A percentile compares a stretch with the other conserved stretches of the same genome.
These are phyloP conservation scores for Erpobdella octoculata DNA, from an alignment of 2,888 invertebrate species.

Conservation along the genomic window DNA sequence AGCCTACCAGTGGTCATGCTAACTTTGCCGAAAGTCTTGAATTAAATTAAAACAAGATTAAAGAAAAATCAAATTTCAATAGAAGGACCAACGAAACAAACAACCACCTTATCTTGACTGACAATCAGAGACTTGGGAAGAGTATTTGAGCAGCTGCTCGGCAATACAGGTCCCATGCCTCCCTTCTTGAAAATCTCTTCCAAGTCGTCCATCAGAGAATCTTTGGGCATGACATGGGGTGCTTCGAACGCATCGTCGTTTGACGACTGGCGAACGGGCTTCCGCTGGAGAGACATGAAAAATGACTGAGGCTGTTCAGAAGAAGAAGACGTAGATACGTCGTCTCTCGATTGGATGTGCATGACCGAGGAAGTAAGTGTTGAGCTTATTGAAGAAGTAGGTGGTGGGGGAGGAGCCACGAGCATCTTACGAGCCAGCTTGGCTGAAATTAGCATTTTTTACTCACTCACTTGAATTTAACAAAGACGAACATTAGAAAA, in stretches of 20 bases:
- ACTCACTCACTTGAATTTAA: background rate
- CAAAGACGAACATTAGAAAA: no score
- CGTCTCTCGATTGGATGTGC: background rate
- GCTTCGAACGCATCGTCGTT: background rate
- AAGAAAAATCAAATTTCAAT: background rate
- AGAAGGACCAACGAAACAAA: background rate
- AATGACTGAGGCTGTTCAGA: background rate
- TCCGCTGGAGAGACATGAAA: background rate
- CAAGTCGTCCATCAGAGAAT: constrained; percentile 19
- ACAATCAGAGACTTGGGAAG: constrained; percentile 1
- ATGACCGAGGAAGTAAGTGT: background rate
- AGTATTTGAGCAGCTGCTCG: background rate
- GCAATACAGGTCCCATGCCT: background rate
- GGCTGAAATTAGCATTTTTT: constrained; percentile 1
- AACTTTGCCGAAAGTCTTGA: background rate
- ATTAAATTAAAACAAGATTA: background rate
- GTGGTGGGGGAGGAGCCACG: constrained; percentile 21
- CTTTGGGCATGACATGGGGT: background rate
- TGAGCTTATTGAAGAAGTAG: background rate
- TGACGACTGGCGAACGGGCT: background rate
- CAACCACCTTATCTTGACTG: background rate
- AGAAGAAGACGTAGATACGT: background rate
- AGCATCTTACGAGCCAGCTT: constrained; percentile 8
- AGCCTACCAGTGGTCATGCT: background rate
- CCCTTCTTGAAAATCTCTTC: constrained; percentile 22